Evolutionary conservation across 2,888 invertebrate species (phyloP).

Genomic region (Parnassius smintheus): DNA sequence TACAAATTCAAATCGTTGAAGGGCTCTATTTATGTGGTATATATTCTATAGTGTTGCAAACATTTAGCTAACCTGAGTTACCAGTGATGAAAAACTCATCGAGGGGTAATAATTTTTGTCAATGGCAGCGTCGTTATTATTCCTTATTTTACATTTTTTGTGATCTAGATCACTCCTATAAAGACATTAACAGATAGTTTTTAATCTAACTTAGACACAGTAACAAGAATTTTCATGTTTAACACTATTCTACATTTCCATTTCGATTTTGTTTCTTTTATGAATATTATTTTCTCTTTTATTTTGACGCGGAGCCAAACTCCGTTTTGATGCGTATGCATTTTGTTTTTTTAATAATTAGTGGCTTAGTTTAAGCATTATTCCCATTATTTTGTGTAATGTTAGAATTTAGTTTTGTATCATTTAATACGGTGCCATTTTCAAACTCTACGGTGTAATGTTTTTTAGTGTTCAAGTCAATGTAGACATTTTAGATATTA

Average conservation of each 20-base stretch:
- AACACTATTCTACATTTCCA: slow-evolving; percentile 69
- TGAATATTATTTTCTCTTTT: slow-evolving; percentile 43
- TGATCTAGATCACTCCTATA: slow-evolving; percentile 77
- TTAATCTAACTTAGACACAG: slow-evolving; percentile 67
- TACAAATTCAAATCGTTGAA: too few species aligned
- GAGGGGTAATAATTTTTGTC: slow-evolving; percentile 40
- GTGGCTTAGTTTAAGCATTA: slow-evolving; percentile 70
- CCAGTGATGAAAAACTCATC: slow-evolving; percentile 20
- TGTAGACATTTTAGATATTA: not conserved
- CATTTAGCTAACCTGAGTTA: slow-evolving; percentile 22
- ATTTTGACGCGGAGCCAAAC: slow-evolving; percentile 35
- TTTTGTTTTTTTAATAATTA: slow-evolving; percentile 59
- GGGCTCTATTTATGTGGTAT: slow-evolving; percentile 5
- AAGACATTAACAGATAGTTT: slow-evolving; percentile 79
- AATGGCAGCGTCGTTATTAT: slow-evolving; percentile 67
- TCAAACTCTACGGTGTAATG: slow-evolving; percentile 45
- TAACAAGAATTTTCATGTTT: slow-evolving; percentile 47
- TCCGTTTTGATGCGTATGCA: slow-evolving; percentile 52
- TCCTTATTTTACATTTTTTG: slow-evolving; percentile 69
- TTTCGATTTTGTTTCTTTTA: slow-evolving; percentile 43
- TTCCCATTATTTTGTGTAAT: slow-evolving; percentile 62
- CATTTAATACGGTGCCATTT: slow-evolving; percentile 54
- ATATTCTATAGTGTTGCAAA: slow-evolving; percentile 7
- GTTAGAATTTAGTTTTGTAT: slow-evolving; percentile 58
- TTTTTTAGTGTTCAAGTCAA: slow-evolving; percentile 12